phyloP scores from a whole-genome alignment of 2,113 vertebrate genomes.

The Dinomys branickii region DNA sequence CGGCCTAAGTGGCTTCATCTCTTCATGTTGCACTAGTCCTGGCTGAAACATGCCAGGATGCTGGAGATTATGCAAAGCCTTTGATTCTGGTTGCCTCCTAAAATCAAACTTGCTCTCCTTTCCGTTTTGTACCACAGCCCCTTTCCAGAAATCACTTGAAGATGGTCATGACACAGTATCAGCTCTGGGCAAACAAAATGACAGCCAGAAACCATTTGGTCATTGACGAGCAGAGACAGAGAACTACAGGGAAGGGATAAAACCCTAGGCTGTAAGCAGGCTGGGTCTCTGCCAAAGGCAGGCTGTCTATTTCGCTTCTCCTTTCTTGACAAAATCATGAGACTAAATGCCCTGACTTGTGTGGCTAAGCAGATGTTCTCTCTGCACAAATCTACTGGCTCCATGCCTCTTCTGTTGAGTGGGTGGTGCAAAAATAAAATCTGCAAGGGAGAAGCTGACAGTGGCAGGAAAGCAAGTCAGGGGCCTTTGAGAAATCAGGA shows the following conservation, averaged over 20 bases:
- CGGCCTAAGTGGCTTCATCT: background rate
- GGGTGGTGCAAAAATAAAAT: conserved; percentile 27
- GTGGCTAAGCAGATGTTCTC: conserved; percentile 38
- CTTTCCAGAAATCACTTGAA: background rate
- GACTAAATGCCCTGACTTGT: background rate
- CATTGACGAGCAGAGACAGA: background rate
- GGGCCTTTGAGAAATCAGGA: background rate
- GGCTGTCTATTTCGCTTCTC: background rate
- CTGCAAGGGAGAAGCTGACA: background rate
- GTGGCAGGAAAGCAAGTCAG: background rate
- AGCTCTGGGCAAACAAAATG: conserved; percentile 1
- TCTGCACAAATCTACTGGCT: background rate
- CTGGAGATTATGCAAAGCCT: background rate
- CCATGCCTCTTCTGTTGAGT: background rate
- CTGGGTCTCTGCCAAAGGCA: background rate
- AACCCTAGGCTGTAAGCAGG: background rate
- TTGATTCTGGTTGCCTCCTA: background rate
- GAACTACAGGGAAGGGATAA: background rate
- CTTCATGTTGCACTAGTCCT: background rate
- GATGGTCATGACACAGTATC: background rate
- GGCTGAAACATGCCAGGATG: background rate
- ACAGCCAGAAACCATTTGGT: background rate
- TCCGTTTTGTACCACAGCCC: background rate
- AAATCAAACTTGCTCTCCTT: background rate
- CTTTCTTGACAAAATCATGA: conserved; percentile 41